Evolutionary conservation across 2,888 invertebrate species (phyloP).

Genomic region (Ectemnius continuus): DNA sequence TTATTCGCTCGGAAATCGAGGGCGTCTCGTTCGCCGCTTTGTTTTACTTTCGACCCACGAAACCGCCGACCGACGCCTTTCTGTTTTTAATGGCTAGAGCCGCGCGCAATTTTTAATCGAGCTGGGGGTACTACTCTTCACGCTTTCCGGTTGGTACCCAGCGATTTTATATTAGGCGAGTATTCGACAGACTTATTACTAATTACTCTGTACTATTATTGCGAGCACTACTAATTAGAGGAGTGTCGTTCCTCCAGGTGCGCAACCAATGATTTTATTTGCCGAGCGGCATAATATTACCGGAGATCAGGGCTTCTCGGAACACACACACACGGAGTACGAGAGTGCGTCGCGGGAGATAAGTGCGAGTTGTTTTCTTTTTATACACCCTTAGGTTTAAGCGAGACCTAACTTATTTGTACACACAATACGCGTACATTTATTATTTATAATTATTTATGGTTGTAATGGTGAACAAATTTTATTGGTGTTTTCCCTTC

Average conservation of each 20-base stretch:
- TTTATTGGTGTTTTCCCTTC: conserved; percentile 21
- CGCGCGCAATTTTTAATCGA: no score
- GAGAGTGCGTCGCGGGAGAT: background rate
- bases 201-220: no score
- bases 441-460: conserved; percentile 48
- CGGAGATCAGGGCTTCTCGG: no score
- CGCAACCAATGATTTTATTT: no score
- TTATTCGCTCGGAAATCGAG: conserved; percentile 21
- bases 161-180: background rate
- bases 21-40: conserved; percentile 17
- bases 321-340: background rate
- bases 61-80: no score
- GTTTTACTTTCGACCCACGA: no score
- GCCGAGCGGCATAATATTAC: no score
- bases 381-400: conserved; percentile 34
- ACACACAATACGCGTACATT: conserved; percentile 2
- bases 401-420: conserved; percentile 34
- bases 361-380: conserved; percentile 9
- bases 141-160: background rate
- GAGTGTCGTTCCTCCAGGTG: no score
- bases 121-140: no score
- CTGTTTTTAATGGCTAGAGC: no score
- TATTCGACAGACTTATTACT: no score
- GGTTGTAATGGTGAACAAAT: conserved; percentile 21
- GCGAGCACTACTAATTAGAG: no score